Percentiles rank a stretch among this genome's conserved stretches.
Evolutionary conservation across 2,797 vertebrate genomes (phyloP).

Genomic region (Gobionotothen gibberifrons): DNA sequence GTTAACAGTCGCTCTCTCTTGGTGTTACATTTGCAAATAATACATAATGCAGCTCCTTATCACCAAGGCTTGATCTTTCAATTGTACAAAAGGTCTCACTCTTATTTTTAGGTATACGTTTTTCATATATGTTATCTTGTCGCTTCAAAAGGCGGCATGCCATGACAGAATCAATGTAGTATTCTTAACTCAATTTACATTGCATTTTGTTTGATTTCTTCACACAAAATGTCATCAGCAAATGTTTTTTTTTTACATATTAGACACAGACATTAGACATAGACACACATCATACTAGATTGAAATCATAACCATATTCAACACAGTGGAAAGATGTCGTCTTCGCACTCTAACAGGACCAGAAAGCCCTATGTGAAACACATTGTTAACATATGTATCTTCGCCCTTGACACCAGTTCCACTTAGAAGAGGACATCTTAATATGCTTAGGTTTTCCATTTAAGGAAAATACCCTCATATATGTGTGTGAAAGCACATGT

Average conservation of each 20-base stretch:
- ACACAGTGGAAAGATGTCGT: conserved; percentile 37
- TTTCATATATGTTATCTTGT: conserved; percentile 85
- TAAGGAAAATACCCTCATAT: conserved; percentile 75
- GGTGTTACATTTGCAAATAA: conserved; percentile 74
- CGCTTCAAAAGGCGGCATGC: conserved; percentile 82
- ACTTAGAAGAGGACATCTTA: conserved; percentile 79
- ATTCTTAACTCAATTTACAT: conserved; percentile 87
- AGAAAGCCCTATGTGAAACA: conserved; percentile 70
- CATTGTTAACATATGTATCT: conserved; percentile 82
- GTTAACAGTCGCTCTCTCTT: conserved; percentile 26
- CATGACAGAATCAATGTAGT: conserved; percentile 86
- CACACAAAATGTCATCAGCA: conserved; percentile 77
- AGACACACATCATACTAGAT: conserved; percentile 43
- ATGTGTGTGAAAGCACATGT: conserved; percentile 59
- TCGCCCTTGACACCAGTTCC: conserved; percentile 77
- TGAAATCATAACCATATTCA: conserved; percentile 39
- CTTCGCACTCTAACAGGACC: conserved; percentile 61
- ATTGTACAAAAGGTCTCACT: conserved; percentile 78
- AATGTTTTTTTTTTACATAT: conserved; percentile 60
- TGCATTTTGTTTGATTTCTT: conserved; percentile 83
- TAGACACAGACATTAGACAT: conserved; percentile 2
- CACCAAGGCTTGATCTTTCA: conserved; percentile 65
- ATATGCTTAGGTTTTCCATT: conserved; percentile 81
- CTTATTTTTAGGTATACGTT: conserved; percentile 84
- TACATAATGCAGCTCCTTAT: conserved; percentile 58